Percentiles rank a stretch among this genome's conserved stretches.
Conservation (phyloP, 2,888 invertebrate species). For the Silvanus unidentatus region DNA sequence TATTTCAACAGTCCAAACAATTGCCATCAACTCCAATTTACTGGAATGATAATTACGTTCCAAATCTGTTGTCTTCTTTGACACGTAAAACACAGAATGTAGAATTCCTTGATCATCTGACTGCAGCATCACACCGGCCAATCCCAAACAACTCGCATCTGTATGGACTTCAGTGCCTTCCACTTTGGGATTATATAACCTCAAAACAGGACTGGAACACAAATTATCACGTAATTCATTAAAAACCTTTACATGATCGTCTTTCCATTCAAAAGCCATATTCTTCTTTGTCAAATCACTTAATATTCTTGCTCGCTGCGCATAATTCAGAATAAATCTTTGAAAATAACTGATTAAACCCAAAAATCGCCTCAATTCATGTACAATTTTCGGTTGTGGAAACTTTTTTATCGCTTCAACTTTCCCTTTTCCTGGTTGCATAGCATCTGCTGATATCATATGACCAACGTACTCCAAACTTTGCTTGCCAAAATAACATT, state of each 20-base stretch:
- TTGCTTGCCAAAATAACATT: conserved; percentile 28
- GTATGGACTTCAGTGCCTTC: conserved; percentile 16
- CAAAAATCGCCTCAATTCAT: conserved; percentile 20
- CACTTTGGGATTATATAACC: conserved; percentile 14
- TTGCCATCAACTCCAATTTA: conserved; percentile 24
- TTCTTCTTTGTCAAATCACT: conserved; percentile 13
- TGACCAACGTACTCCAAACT: conserved; percentile 15
- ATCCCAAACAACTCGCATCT: conserved; percentile 18
- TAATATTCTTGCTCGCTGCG: conserved; percentile 1
- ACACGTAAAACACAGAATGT: conserved; percentile 26
- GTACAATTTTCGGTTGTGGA: conserved; percentile 10
- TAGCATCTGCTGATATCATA: conserved; percentile 7
- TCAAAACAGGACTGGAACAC: conserved; percentile 12
- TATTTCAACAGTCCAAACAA: conserved; percentile 22
- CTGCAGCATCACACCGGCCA: conserved; percentile 28
- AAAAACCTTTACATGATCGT: conserved; percentile 6
- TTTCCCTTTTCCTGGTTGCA: conserved; percentile 13
- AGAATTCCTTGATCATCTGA: conserved; percentile 15
- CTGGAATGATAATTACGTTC: conserved; percentile 25
- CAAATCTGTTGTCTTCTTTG: conserved; percentile 20
- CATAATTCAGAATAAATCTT: conserved; percentile 15
- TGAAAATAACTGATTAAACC: conserved; percentile 22
- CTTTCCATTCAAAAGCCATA: conserved; percentile 15
- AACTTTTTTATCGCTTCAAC: conserved; percentile 12
- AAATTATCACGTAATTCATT: conserved; percentile 6